Conservation (phyloP, 2,888 invertebrate species). For the Habroteleia sp. region DNA sequence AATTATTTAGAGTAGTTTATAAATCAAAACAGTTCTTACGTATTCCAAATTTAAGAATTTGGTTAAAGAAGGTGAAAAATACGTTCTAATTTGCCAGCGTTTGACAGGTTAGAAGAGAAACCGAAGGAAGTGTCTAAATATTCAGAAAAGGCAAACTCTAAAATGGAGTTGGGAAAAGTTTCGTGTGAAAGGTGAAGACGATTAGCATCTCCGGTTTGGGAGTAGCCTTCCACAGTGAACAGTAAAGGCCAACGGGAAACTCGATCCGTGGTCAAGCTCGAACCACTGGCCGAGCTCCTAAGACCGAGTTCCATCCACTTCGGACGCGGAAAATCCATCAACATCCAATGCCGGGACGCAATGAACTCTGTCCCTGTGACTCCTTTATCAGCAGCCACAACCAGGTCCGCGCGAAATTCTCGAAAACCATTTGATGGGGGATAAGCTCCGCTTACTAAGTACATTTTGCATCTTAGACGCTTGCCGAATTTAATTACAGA, state of each 20-base stretch:
- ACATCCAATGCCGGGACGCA: conserved; percentile 65
- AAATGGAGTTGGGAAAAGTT: conserved; percentile 51
- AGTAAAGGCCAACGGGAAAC: conserved; percentile 66
- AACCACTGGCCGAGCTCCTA: conserved; percentile 65
- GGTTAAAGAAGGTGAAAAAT: too few relatives aligned
- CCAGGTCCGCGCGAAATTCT: conserved; percentile 54
- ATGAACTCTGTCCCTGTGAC: conserved; percentile 53
- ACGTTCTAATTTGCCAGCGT: conserved; percentile 40
- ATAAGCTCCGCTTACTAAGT: conserved; percentile 77
- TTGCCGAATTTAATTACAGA: conserved; percentile 67
- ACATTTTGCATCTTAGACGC: conserved; percentile 80
- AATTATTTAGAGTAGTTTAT: too few relatives aligned
- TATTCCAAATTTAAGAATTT: too few relatives aligned
- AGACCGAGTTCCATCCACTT: conserved; percentile 69
- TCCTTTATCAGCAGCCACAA: conserved; percentile 59
- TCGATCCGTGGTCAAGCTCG: conserved; percentile 71
- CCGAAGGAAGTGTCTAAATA: conserved; percentile 49
- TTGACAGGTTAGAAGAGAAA: conserved; percentile 49
- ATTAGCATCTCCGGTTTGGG: conserved; percentile 63
- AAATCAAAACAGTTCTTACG: too few relatives aligned
- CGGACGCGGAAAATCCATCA: conserved; percentile 74
- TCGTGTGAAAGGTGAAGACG: conserved; percentile 62
- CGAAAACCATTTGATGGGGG: conserved; percentile 57
- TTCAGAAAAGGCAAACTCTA: conserved; percentile 45
- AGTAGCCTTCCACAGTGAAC: conserved; percentile 42